These are phyloP conservation scores for Amphiura filiformis DNA, from an alignment of 35 echinoderm and acorn worm species.

Conservation along the genomic window DNA sequence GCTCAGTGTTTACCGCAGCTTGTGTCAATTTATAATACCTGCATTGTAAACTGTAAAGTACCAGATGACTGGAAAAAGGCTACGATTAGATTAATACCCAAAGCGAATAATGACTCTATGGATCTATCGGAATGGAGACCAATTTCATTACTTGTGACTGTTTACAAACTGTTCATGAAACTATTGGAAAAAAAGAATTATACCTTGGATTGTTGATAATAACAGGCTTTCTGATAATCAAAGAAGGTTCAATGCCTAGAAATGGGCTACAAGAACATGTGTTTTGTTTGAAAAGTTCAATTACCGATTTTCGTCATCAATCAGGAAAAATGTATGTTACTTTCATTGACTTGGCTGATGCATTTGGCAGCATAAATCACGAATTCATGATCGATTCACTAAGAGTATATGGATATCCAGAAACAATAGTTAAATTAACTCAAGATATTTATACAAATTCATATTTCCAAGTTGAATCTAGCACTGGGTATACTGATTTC, in stretches of 20 bases:
- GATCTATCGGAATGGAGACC: background rate
- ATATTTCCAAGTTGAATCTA: slow-evolving; percentile 31
- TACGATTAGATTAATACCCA: background rate
- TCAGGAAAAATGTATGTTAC: slow-evolving; percentile 1
- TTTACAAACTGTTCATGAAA: slow-evolving; percentile 4
- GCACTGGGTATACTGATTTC: background rate
- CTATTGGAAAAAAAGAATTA: background rate
- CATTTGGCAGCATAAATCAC: slow-evolving; percentile 37
- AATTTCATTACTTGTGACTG: background rate
- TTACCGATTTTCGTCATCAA: slow-evolving; percentile 27
- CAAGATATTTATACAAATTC: slow-evolving; percentile 25
- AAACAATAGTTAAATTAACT: background rate
- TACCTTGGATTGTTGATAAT: background rate
- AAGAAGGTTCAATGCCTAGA: slow-evolving; percentile 22
- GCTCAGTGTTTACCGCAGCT: background rate
- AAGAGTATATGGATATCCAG: slow-evolving; percentile 8
- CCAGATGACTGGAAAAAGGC: slow-evolving; percentile 9
- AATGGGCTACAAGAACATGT: slow-evolving; percentile 19
- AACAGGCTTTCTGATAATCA: background rate
- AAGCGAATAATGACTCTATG: background rate
- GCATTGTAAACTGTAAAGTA: background rate
- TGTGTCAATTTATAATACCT: background rate
- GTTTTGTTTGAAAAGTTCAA: slow-evolving; percentile 1
- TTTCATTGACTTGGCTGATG: slow-evolving; percentile 36
- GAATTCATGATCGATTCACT: slow-evolving; percentile 24